Base-by-base conservation (phyloP, 2,888 invertebrate genomes). In the Leptinotarsa haldemani region DNA sequence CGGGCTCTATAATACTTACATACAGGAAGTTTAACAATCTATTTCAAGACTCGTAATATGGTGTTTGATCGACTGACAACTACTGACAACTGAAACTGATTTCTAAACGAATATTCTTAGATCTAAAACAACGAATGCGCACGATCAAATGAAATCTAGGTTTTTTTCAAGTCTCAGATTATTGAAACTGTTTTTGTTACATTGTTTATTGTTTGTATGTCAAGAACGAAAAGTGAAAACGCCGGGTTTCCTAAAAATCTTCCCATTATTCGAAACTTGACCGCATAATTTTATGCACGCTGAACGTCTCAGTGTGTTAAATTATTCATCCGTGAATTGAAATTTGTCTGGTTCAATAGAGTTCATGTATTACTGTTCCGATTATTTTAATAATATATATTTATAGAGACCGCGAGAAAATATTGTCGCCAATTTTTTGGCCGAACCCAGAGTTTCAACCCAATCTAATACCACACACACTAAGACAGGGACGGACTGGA, bases 151-250 rank as follows among this genome's bases (percentile, higher is more conserved):
- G 9, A 40, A 40, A 40, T 40, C 40, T 40, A 40, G 40, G 40
- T 40, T 40, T 40, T 25, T 7, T 40, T 40, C 40, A 40, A 9
- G 40, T 2, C 40, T 40, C 40, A 40, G 40, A 40, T 40, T 40
- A 40, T 40, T 56, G 4, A 20, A 22, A 15, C 3, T 22, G 4
- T 56, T 56, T 56, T 56, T 56, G 13, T 22, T 25, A 15, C 1
- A 56, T 9, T 2, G 12, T 22, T 18, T 3, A 56, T 20, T 13
- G 13, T 56, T 56, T 56, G 56, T 56, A 56, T 56, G 56, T 56
- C 56, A 56, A 56, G 56, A 56, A 56, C 22, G 22, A 56, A 56
- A 56, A 56, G 56, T 56, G 20, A 56, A 56, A 56, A 22, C 22
- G 22, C 4, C 13, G 3, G 56, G 13, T 56, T 22, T 56, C 52